phyloP scores from a whole-genome alignment of 2,797 vertebrate genomes.

The Simalia tracyae region DNA sequence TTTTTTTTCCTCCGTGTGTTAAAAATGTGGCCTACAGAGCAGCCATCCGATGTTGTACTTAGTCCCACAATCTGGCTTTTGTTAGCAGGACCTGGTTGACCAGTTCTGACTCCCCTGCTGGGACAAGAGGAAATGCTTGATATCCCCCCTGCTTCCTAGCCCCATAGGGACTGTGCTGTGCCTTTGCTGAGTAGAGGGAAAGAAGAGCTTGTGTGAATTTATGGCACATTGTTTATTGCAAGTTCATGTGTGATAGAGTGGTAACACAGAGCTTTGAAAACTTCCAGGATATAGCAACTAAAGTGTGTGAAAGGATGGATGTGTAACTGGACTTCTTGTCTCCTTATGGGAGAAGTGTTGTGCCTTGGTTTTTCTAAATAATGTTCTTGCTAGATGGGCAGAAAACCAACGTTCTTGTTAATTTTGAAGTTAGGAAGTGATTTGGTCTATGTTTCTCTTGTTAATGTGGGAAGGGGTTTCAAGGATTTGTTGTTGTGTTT shows the following conservation, averaged over 20 bases:
- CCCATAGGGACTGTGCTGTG: neutral
- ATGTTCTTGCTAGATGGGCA: neutral
- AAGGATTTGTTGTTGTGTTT: neutral
- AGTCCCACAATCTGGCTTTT: neutral
- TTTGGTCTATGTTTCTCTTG: neutral
- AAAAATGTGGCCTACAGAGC: neutral
- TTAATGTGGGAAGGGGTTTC: conserved; percentile 6
- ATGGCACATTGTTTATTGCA: neutral
- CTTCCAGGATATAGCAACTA: neutral
- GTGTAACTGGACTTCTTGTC: neutral
- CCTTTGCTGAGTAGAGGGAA: neutral
- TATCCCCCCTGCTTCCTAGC: neutral
- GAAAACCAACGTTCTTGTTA: neutral
- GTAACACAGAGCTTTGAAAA: neutral
- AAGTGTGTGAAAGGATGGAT: neutral
- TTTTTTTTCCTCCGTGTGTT: neutral
- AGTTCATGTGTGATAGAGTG: neutral
- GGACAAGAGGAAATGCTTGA: conserved; percentile 1
- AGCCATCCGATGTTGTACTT: neutral
- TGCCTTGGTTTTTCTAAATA: neutral
- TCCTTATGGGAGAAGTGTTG: neutral
- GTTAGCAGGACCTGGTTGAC: neutral
- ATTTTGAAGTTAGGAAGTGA: neutral
- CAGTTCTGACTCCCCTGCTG: neutral
- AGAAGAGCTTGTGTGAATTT: neutral